Base-by-base conservation (phyloP, 2,113 vertebrate genomes). In the Grammomys surdaster region DNA sequence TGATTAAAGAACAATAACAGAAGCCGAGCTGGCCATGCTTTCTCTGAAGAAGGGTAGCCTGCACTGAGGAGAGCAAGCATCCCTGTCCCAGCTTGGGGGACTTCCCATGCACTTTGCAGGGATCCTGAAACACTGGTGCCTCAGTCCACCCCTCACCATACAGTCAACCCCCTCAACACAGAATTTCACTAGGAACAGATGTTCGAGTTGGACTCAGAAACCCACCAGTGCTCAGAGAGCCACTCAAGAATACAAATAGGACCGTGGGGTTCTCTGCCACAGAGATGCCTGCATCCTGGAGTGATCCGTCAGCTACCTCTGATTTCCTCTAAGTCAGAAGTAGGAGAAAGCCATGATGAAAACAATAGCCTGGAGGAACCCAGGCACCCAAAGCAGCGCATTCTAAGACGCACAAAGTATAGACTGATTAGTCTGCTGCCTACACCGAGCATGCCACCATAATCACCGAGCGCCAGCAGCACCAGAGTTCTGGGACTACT, bases 201-300 rank as follows among this genome's bases (percentile, higher is more conserved):
- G 31, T 58, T 28, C 3, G 0, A 69, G 40, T 56, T 9, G 13
- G 67, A 16, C 92, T 72, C 8, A 51, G 48, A 87, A 20, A 63
- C 93, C 86, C 31, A 77, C 1, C 3, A 46, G 11, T 1, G 1
- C 76, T 65, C 36, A 20, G 36, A 76, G 82, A 82, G 65, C 20
- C 60, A 80, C 69, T 1, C 2, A 63, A 65, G 67, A 43, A 12
- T 1, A 72, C 51, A 16, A 20, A 69, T 13, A 80, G 75, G 92
- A 60, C 43, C 8, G n/a, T 2, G 43, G 89, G 80, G n/a, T 17
- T 58, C 95, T 7, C 6, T 31, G 90, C 4, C 0, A 7, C 24
- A 0, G 33, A 43, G n/a, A 24, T 0, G 43, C 72, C 73, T 24
- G 58, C 0, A 19, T 78, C 72, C 33, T 24, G 0, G 31, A 0